These are phyloP conservation scores for Arbacia lixula DNA, from an alignment of 53 echinoderm and acorn worm species.

Conservation along the genomic window DNA sequence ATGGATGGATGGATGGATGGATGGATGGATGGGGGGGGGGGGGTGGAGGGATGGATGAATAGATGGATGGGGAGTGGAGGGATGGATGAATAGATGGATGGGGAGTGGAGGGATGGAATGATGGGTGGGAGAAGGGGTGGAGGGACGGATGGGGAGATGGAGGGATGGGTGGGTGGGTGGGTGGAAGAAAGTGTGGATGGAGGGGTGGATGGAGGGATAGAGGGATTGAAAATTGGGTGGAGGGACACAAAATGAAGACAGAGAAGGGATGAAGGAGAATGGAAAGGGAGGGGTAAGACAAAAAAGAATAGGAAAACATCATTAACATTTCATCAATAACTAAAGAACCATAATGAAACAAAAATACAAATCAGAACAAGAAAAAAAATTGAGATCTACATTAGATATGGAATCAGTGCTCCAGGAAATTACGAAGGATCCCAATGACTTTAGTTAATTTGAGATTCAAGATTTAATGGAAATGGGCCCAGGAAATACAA, in stretches of 20 bases:
- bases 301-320: not conserved
- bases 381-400: too few relatives aligned
- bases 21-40: too few relatives aligned
- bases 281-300: not conserved
- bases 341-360: too few relatives aligned
- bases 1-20: slow-evolving; percentile 2
- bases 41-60: slow-evolving; percentile 13
- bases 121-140: not conserved
- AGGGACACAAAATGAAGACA: not conserved
- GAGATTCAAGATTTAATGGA: too few relatives aligned
- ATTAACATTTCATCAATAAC: too few relatives aligned
- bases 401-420: too few relatives aligned
- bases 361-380: too few relatives aligned
- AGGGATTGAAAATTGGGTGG: not conserved
- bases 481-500: too few relatives aligned
- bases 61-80: not conserved
- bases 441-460: too few relatives aligned
- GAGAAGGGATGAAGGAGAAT: not conserved
- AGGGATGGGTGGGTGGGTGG: not conserved
- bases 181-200: not conserved
- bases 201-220: not conserved
- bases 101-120: not conserved
- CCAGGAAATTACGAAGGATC: too few relatives aligned
- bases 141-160: not conserved
- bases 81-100: too few relatives aligned